Evolutionary conservation across 2,888 invertebrate genomes (phyloP).

Genomic region (Petrophora chlorosata): DNA sequence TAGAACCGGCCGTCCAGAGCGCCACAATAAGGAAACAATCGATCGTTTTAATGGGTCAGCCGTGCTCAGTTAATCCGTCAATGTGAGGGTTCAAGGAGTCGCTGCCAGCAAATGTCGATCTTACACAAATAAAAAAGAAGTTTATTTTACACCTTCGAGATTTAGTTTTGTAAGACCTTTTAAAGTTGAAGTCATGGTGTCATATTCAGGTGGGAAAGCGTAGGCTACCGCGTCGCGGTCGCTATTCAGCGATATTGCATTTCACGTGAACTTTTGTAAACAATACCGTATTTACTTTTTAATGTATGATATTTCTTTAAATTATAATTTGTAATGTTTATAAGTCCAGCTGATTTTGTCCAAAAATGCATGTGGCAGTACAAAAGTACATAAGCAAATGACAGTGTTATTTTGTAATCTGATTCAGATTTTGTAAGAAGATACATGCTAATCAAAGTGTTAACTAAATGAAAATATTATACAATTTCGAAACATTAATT

Average conservation of each 20-base stretch:
- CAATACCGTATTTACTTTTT: conserved; percentile 65
- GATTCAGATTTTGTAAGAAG: neutral
- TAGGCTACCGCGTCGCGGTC: conserved; percentile 81
- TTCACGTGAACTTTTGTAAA: conserved; percentile 73
- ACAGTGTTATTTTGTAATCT: neutral
- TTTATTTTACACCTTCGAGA: conserved; percentile 50
- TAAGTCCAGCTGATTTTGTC: too few relatives aligned
- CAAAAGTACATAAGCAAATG: neutral
- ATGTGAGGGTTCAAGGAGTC: conserved; percentile 57
- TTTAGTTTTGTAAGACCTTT: conserved; percentile 58
- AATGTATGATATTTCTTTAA: conserved; percentile 46
- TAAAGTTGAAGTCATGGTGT: conserved; percentile 60
- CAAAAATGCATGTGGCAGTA: too few relatives aligned
- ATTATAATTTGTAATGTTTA: too few relatives aligned
- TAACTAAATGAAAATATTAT: conserved; percentile 3
- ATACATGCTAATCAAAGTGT: neutral
- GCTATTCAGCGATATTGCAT: conserved; percentile 74
- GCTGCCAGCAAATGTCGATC: conserved; percentile 60
- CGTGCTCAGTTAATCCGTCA: conserved; percentile 78
- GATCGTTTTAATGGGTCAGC: conserved; percentile 83
- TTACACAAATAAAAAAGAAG: conserved; percentile 55
- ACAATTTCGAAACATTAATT: conserved; percentile 3
- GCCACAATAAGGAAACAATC: conserved; percentile 81
- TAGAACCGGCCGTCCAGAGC: conserved; percentile 58
- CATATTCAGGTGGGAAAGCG: conserved; percentile 83